A percentile compares a stretch with the other conserved stretches of the same genome.
Conservation (phyloP, 2,797 vertebrate species). For the Schizopygopsis malacanthus region DNA sequence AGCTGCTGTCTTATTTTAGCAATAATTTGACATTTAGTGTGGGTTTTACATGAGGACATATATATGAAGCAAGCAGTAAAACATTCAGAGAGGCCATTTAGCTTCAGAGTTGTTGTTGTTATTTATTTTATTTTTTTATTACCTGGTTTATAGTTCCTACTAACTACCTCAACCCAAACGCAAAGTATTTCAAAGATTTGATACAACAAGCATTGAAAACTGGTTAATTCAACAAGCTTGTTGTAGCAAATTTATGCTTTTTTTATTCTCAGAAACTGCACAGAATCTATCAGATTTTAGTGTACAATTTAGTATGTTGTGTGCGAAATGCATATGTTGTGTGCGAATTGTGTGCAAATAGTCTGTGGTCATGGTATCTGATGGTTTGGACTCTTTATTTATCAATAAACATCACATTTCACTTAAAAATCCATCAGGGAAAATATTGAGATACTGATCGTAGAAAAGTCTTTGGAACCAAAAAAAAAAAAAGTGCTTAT, state of each 20-base stretch:
- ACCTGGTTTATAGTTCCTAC: not conserved
- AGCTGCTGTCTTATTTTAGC: conserved; percentile 49
- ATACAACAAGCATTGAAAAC: not conserved
- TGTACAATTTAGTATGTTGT: not conserved
- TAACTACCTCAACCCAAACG: not conserved
- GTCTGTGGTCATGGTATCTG: not conserved
- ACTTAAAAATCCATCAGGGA: conserved; percentile 7
- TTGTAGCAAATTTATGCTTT: not conserved
- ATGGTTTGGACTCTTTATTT: conserved; percentile 10
- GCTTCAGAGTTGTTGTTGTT: not conserved
- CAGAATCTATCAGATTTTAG: not conserved
- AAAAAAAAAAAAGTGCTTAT: conserved; percentile 33
- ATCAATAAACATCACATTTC: conserved; percentile 29
- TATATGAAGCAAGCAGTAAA: conserved; percentile 45
- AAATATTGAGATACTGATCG: conserved; percentile 4
- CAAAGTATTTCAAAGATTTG: not conserved
- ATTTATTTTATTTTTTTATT: not conserved
- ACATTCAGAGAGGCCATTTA: conserved; percentile 41
- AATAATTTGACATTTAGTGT: conserved; percentile 52
- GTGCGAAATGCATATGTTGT: not conserved
- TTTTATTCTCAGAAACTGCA: not conserved
- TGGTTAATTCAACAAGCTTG: not conserved
- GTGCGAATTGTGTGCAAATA: not conserved
- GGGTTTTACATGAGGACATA: conserved; percentile 38
- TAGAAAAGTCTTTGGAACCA: conserved; percentile 1